Evolutionary conservation across 2,797 vertebrate genomes (phyloP).

Genomic region (Sebastiscus albofasciatus): DNA sequence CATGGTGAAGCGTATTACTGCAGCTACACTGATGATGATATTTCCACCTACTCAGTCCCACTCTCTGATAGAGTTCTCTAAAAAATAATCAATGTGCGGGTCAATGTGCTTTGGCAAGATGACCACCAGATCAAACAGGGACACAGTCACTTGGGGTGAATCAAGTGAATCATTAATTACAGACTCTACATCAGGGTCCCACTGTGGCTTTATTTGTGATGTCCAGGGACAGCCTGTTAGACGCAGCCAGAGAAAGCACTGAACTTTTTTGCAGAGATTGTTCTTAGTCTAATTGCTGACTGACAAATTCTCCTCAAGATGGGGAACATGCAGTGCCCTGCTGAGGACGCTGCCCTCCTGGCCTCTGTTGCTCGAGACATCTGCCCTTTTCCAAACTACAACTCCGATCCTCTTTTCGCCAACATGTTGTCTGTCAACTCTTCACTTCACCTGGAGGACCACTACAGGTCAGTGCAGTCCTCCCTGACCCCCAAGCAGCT

Average conservation of each 20-base stretch:
- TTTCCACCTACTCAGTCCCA: too few relatives aligned
- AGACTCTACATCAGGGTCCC: not conserved
- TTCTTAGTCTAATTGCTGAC: not conserved
- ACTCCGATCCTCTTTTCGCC: not conserved
- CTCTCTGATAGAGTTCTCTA: too few relatives aligned
- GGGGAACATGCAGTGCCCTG: not conserved
- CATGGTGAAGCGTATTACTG: too few relatives aligned
- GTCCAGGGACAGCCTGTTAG: not conserved
- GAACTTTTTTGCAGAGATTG: not conserved
- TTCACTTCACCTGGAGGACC: conserved; percentile 21
- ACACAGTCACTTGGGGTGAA: not conserved
- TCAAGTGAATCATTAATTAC: not conserved
- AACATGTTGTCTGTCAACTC: conserved; percentile 14
- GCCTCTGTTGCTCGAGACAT: not conserved
- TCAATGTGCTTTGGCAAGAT: not conserved
- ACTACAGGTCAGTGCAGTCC: conserved; percentile 30
- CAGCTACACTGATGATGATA: too few relatives aligned
- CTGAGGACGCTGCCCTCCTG: not conserved
- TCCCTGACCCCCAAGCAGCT: conserved; percentile 34
- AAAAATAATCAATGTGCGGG: too few relatives aligned
- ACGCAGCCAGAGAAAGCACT: too few relatives aligned
- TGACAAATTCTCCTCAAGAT: not conserved
- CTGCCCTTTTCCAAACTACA: not conserved
- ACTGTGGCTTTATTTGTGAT: not conserved
- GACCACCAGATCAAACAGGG: not conserved